Base-by-base conservation (phyloP, 1,140 invertebrate genomes). In the Leptinotarsa undecemlineata region DNA sequence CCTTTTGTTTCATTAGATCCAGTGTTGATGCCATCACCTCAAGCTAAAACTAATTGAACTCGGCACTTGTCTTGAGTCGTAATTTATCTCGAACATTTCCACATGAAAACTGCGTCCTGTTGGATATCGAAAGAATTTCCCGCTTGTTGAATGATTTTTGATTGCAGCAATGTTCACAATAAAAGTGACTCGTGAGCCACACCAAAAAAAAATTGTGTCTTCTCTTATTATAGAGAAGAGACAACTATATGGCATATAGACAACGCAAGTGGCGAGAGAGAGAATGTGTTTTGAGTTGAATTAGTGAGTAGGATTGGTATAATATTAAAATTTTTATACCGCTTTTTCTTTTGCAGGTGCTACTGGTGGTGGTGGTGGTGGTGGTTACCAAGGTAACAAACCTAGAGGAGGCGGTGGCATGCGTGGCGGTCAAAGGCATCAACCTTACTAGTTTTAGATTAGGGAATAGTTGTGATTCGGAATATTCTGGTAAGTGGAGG, bases 391-490 rank as follows among this genome's bases (percentile, higher is more conserved):
- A 81, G 89, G 89, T 81, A 89, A 57, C 13, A 33, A 91, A 88
- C 90, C 90, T 87, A 87, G 86, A 80, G 90, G 90, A 84, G 89
- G 89, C 84, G 89, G 89, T 80, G 51, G 51, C 51, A 57, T 57
- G 51, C 90, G 91, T 83, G 88, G 90, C 85, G 91, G 90, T 86
- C 91, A 92, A 87, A 91, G 92, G 89, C 91, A 92, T 87, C 91
- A 92, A 87, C 92, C 92, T 82, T 93, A 93, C 88, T 92, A 90
- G 88, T 62, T 74, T 42, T 11, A 42, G 33, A 42, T 42, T 42
- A 42, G 19, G 33, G 19, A n/a, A 19, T 26, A 42, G 21, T 66
- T 62, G 60, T 74, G 68, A 69, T 71, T 72, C 26, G 60, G 61
- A 64, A 68, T 71, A 23, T 70, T 76, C 63, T 73, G 71, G 64